These are phyloP conservation scores for Magallana nippona DNA, from an alignment of 2,888 invertebrate species.

Conservation along the genomic window DNA sequence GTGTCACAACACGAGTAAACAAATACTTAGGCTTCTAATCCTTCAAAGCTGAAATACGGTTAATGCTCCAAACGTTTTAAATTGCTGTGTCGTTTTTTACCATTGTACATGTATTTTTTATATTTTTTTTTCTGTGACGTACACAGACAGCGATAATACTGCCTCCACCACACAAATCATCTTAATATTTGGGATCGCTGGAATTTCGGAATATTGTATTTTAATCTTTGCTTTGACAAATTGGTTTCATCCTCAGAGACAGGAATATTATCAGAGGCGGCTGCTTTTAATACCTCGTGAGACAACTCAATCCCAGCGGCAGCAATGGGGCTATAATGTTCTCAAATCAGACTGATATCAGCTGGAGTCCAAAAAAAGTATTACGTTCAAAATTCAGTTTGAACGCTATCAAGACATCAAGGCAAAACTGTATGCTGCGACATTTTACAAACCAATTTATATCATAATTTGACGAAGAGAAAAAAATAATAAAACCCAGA, in stretches of 20 bases:
- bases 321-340: background rate
- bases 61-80: background rate
- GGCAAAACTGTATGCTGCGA: background rate
- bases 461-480: no score
- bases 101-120: background rate
- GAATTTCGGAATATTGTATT: conserved; percentile 10
- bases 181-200: background rate
- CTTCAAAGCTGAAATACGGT: conserved; percentile 12
- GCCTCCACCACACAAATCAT: background rate
- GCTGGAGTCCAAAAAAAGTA: background rate
- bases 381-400: background rate
- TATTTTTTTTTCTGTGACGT: background rate
- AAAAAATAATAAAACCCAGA: background rate
- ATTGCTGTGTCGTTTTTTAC: background rate
- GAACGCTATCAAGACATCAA: background rate
- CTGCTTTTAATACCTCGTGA: background rate
- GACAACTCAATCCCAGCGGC: background rate
- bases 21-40: background rate
- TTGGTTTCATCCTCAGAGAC: conserved; percentile 7
- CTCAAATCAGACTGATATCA: background rate
- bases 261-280: conserved; percentile 7
- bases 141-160: background rate
- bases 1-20: background rate
- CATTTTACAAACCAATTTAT: background rate
- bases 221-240: conserved; percentile 29